Base-by-base conservation (phyloP, 2,113 vertebrate species). In the Mesitornis unicolor region DNA sequence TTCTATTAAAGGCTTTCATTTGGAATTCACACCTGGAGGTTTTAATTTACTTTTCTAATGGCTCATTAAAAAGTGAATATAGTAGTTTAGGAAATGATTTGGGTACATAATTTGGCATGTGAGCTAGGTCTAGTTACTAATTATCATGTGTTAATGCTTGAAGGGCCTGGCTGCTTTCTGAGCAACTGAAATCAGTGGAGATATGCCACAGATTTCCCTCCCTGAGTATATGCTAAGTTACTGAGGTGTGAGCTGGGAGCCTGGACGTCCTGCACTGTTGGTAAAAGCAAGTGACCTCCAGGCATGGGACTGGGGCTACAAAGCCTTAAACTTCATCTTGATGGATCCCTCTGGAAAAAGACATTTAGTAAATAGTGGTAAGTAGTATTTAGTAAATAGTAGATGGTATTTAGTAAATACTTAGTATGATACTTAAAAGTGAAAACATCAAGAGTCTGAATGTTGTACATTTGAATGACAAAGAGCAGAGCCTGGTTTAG, bases 11-110 rank as follows among this genome's bases (percentile, higher is more conserved):
- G 0, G 2, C 40, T 63, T 95, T 75, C 29, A 89, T 91, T 94
- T 95, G 48, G 43, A 76, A 91, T 81, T 91, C 77, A 68, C 40
- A 96, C 69, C 69, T 85, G 69, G 53, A 95, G 91, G 70, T 91
- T 94, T 94, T 82, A 1, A 75, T 95, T 81, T 96, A 60, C 53
- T 92, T 87, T 92, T 79, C 57, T 92, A 95, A 89, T 7, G 2
- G 33, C 61, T 95, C 87, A 75, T 92, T 93, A 63, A 83, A 80
- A 89, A 84, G 35, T 2, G 1, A 84, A 13, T 65, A 64, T 74
- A 21, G 28, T 40, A 38, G 64, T 50, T 77, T 63, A 90, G 61
- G 51, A 92, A 78, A 78, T 29, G 0, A 45, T 84, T 93, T 75
- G 29, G 65, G 80, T 70, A 67, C 36, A 19, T 54, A 81, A 77